These are phyloP conservation scores for Pteronura brasiliensis DNA, from an alignment of 2,113 vertebrate species.

Conservation along the genomic window DNA sequence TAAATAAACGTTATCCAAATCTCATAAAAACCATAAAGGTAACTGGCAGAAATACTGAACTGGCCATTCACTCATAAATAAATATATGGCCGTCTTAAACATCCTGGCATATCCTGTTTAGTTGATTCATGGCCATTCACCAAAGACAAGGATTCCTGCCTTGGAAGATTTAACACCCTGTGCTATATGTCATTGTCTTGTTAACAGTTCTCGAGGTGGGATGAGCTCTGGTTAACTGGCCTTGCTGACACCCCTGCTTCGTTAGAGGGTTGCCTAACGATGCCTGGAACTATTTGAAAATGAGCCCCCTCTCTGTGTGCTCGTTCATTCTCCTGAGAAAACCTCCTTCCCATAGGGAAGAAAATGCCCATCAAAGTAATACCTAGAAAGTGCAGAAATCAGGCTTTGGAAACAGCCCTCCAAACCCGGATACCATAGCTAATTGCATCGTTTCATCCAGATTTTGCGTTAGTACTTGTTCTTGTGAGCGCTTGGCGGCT, in stretches of 20 bases:
- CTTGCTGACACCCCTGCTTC: not conserved
- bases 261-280: slow-evolving; percentile 11
- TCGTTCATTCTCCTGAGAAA: not conserved
- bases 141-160: slow-evolving; percentile 65
- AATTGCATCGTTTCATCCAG: not conserved
- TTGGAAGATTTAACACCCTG: slow-evolving; percentile 70
- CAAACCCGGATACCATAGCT: accelerated
- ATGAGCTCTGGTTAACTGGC: slow-evolving; percentile 41
- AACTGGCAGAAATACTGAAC: slow-evolving; percentile 78
- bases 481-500: not conserved
- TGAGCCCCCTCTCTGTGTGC: not conserved
- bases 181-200: slow-evolving; percentile 70
- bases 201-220: slow-evolving; percentile 65
- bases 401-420: not conserved
- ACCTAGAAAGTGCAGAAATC: not conserved
- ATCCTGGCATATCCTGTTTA: slow-evolving; percentile 60
- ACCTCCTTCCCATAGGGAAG: not conserved
- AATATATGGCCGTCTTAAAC: slow-evolving; percentile 70
- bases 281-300: slow-evolving; percentile 10
- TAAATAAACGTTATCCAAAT: slow-evolving; percentile 79
- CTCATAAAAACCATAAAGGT: slow-evolving; percentile 80
- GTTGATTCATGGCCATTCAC: slow-evolving; percentile 78
- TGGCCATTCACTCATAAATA: slow-evolving; percentile 76
- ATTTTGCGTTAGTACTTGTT: not conserved
- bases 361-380: slow-evolving; percentile 34